phyloP scores from a whole-genome alignment of 2,113 vertebrate species.

The Alexandromys fortis region DNA sequence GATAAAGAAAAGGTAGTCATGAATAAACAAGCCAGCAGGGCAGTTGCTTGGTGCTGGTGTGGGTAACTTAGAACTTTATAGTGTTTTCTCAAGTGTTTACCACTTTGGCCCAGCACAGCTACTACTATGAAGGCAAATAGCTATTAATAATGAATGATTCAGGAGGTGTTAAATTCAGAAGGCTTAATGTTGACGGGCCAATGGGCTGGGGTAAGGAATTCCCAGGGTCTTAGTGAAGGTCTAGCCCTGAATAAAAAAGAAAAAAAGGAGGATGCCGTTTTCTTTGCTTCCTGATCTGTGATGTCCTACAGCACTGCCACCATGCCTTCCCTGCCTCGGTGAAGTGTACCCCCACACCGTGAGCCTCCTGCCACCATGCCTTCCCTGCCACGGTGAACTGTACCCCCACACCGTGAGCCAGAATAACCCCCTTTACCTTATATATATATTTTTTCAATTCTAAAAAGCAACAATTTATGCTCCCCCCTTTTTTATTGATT shows the following conservation, averaged over 20 bases:
- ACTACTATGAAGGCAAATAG: neutral
- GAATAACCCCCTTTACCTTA: neutral
- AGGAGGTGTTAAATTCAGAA: neutral
- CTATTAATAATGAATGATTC: neutral
- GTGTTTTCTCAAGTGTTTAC: neutral
- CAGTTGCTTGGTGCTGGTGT: neutral
- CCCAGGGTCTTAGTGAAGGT: neutral
- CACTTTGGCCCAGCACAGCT: neutral
- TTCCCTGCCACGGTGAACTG: neutral
- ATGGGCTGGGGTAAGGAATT: neutral
- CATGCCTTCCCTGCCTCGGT: neutral
- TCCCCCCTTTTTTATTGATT: too few relatives aligned
- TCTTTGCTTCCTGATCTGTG: neutral
- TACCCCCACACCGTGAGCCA: neutral
- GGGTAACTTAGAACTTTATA: neutral
- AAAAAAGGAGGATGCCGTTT: neutral
- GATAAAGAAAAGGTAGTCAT: neutral
- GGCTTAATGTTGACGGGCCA: neutral
- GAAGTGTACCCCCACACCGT: too few relatives aligned
- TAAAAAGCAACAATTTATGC: too few relatives aligned
- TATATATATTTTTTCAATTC: too few relatives aligned
- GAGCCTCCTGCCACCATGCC: too few relatives aligned
- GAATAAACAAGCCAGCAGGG: neutral
- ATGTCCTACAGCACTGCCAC: neutral
- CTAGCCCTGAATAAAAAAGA: neutral